These are phyloP conservation scores for Corythornis vintsioides DNA, from an alignment of 2,113 vertebrate genomes.

Conservation along the genomic window DNA sequence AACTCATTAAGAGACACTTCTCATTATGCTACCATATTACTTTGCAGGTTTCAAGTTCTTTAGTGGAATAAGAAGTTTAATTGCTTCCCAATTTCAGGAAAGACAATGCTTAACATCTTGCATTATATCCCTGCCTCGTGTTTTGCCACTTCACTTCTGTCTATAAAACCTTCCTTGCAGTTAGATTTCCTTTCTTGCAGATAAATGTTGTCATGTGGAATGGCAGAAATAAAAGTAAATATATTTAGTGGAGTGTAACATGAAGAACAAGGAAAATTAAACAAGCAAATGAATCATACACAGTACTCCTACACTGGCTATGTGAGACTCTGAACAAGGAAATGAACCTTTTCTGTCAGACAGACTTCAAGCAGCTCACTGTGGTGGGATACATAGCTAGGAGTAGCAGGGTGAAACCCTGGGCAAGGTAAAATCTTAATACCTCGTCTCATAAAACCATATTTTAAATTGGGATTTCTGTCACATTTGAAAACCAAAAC, in stretches of 20 bases:
- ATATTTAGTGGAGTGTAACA: conserved; percentile 49
- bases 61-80: conserved; percentile 22
- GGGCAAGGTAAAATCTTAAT: background rate
- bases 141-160: background rate
- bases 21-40: conserved; percentile 7
- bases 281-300: conserved; percentile 1
- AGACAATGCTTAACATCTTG: background rate
- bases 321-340: background rate
- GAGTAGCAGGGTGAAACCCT: background rate
- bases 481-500: background rate
- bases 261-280: conserved; percentile 51
- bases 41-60: conserved; percentile 30
- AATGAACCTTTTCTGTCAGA: background rate
- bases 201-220: background rate
- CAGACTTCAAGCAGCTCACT: background rate
- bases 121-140: conserved; percentile 12
- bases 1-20: conserved; percentile 3
- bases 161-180: conserved; percentile 1
- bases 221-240: conserved; percentile 52
- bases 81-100: background rate
- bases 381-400: background rate
- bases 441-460: background rate
- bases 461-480: background rate
- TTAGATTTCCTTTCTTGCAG: conserved; percentile 6
- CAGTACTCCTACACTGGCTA: background rate